A percentile compares a stretch with the other conserved stretches of the same genome.
phyloP scores from a whole-genome alignment of 2,888 invertebrate genomes.

The Pristionchus fissidentatus region DNA sequence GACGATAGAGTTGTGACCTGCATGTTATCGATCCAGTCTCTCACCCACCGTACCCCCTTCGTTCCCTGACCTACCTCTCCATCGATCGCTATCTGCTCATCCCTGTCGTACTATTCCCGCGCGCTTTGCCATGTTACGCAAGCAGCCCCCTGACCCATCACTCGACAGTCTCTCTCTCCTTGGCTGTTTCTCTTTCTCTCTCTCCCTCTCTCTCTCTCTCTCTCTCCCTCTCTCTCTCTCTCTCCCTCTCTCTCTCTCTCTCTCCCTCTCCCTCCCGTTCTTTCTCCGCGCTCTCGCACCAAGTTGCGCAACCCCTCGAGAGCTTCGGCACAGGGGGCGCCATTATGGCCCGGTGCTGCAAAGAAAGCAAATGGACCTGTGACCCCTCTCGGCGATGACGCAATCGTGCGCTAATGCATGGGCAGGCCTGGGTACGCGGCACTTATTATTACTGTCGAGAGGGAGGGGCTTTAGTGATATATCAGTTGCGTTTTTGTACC shows the following conservation, averaged over 20 bases:
- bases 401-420: constrained; percentile 22
- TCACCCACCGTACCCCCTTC: not conserved
- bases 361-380: constrained; percentile 12
- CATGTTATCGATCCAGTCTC: not conserved
- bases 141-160: not conserved
- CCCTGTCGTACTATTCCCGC: not conserved
- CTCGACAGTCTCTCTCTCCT: not conserved
- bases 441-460: not conserved
- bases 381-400: not conserved
- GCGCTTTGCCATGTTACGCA: constrained; percentile 23
- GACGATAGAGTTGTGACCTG: not conserved
- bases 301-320: not conserved
- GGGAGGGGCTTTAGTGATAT: no score
- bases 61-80: not conserved
- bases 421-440: not conserved
- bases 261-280: no score
- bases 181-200: not conserved
- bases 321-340: not conserved
- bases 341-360: not conserved
- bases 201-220: not conserved
- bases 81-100: not conserved
- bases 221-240: constrained; percentile 10
- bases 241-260: not conserved
- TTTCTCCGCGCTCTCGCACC: no score
- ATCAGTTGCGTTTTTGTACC: no score